Base-by-base conservation (phyloP, 2,888 invertebrate genomes). In the Pseudanteris insignis region DNA sequence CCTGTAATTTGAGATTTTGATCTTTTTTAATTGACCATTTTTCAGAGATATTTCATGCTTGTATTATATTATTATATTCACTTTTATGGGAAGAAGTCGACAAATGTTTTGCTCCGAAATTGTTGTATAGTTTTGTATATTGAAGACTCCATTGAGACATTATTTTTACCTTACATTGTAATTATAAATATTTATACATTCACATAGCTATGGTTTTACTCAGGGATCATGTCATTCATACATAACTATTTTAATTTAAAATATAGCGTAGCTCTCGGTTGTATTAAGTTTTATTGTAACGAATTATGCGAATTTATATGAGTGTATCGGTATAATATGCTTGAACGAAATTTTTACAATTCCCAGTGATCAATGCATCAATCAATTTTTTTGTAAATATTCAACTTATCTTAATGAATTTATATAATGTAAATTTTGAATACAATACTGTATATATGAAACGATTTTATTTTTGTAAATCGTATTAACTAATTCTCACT, bases 391-490 rank as follows among this genome's bases (percentile, higher is more conserved):
- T 37, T 50, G 50, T 58, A 58, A 58, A 58, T 58, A 50, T 58
- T 33, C 34, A 25, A 33, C 33, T 44, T 34, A 32, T 28, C 32
- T 37, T 34, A 36, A 55, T 55, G 30, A 48, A 48, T 48, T 57
- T 48, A 57, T 57, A 43, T 38, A 32, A 58, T 48, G 38, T 50
- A 50, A 58, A 48, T 50, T 58, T 26, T 43, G 50, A 58, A 58
- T 58, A 58, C 38, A 58, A 44, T 26, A 28, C 12, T 58, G 58
- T 58, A 58, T 38, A 58, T 58, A 58, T 36, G 50, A 58, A 57
- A 40, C 18, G 58, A 32, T 58, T 58, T 58, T 28, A 58, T 50
- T 58, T 14, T 32, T 58, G n/a, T n/a, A n/a, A n/a, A n/a, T n/a
- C n/a, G n/a, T n/a, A n/a, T n/a, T n/a, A n/a, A n/a, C n/a, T n/a